Evolutionary conservation across 37 sponge, comb jelly and placozoan species (phyloP), one percentile per base, ranked within the genome.

Genomic region (Theonella swinhoei): DNA sequence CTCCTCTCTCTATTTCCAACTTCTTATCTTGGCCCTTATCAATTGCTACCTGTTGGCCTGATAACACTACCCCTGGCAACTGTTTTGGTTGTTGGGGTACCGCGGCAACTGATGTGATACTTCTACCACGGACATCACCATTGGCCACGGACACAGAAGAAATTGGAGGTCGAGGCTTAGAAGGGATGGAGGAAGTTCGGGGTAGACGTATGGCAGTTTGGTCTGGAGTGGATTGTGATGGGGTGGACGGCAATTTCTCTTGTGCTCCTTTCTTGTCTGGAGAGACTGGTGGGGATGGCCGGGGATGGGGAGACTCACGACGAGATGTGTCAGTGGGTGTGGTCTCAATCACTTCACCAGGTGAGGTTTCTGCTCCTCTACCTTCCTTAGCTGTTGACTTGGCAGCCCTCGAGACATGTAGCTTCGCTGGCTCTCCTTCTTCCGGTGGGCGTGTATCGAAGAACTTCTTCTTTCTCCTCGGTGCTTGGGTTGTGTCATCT

Each of bases 291-390:
- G n/a, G n/a, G n/a, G n/a, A n/a, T n/a, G n/a, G n/a, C n/a, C n/a
- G n/a, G n/a, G n/a, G n/a, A n/a, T n/a, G n/a, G 39, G 28, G 26
- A 25, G 73, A 62, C 42, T 72, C 42, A 28, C 35, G 72, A n/a
- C 24, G 78, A 35, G 62, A 34, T 19, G 36, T 77, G 23, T 34
- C 64, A 62, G 78, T 30, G 20, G 78, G 62, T 9, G 79, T 79
- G 41, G 66, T 67, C 8, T 3, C 4, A 36, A 37, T 14, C 4
- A 38, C 63, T 20, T 1, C 54, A 58, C 59, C 25, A 74, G 62
- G 37, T 32, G 37, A 24, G 23, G 42, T 34, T 7, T 34, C 36
- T 8, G 60, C n/a, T 60, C 26, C 2, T 39, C 42, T 2, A 11
- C 26, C 40, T 22, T 22, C 1, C 2, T 25, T 4, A 26, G 3